Evolutionary conservation across 2,888 invertebrate genomes (phyloP).

Genomic region (Alviniconcha strummeri): DNA sequence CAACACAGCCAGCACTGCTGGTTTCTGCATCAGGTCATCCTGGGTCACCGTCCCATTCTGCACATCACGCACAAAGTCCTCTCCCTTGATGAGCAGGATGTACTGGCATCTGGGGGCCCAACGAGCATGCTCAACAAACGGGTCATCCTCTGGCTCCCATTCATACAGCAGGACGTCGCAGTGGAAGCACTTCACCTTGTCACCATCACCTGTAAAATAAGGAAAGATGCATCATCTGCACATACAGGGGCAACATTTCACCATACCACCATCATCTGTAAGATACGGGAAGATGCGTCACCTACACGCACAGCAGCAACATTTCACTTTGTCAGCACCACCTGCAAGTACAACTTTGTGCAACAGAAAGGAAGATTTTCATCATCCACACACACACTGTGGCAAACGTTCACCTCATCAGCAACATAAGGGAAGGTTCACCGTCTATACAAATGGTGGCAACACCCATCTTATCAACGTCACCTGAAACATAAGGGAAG

Average conservation of each 20-base stretch:
- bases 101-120: conserved; percentile 91
- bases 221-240: neutral
- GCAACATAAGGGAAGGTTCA: too few species aligned
- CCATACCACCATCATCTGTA: too few species aligned
- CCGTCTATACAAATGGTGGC: too few species aligned
- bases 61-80: conserved; percentile 80
- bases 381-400: too few species aligned
- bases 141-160: conserved; percentile 92
- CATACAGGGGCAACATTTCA: neutral
- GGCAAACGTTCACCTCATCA: too few species aligned
- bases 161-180: conserved; percentile 94
- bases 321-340: too few species aligned
- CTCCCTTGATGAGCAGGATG: conserved; percentile 86
- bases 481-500: too few species aligned
- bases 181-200: conserved; percentile 92
- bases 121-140: conserved; percentile 94
- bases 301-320: neutral
- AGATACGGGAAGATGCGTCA: neutral
- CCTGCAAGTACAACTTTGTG: too few species aligned
- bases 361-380: too few species aligned
- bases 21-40: conserved; percentile 24
- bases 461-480: too few species aligned
- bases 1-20: conserved; percentile 27
- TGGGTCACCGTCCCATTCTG: conserved; percentile 28
- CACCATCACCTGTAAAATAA: conserved; percentile 78